These are phyloP conservation scores for Ophthalmolycus amberensis DNA, from an alignment of 2,113 vertebrate genomes.

Conservation along the genomic window DNA sequence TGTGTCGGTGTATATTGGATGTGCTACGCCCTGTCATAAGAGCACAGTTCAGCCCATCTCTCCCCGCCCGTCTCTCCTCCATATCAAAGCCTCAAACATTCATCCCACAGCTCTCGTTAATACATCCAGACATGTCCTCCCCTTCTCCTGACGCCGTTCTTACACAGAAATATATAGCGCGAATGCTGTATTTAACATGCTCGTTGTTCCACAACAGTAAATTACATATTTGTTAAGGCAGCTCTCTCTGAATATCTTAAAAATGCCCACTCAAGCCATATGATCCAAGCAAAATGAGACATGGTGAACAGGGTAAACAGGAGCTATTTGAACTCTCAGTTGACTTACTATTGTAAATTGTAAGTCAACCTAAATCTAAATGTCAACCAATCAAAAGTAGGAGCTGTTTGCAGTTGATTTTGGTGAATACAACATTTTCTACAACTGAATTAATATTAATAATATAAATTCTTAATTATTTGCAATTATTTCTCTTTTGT, in stretches of 20 bases:
- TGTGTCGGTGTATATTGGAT: slow-evolving; percentile 47
- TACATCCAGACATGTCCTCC: slow-evolving; percentile 60
- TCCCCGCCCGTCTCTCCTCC: slow-evolving; percentile 26
- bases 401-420: not conserved
- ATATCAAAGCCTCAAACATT: slow-evolving; percentile 79
- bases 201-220: not conserved
- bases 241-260: not conserved
- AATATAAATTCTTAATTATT: not conserved
- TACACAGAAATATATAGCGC: slow-evolving; percentile 4
- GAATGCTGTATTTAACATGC: not conserved
- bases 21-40: slow-evolving; percentile 62
- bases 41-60: slow-evolving; percentile 45
- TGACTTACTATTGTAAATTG: not conserved
- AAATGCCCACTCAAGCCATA: not conserved
- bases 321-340: not conserved
- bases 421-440: not conserved
- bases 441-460: not conserved
- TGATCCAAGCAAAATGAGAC: not conserved
- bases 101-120: slow-evolving; percentile 65
- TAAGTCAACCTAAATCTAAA: not conserved
- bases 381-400: not conserved
- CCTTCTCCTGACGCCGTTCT: slow-evolving; percentile 17
- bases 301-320: not conserved
- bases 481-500: not conserved
- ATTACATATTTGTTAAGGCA: not conserved